Evolutionary conservation across 2,888 invertebrate species (phyloP), one percentile per base, ranked within the genome.

Genomic region (Brachylomia viminalis): DNA sequence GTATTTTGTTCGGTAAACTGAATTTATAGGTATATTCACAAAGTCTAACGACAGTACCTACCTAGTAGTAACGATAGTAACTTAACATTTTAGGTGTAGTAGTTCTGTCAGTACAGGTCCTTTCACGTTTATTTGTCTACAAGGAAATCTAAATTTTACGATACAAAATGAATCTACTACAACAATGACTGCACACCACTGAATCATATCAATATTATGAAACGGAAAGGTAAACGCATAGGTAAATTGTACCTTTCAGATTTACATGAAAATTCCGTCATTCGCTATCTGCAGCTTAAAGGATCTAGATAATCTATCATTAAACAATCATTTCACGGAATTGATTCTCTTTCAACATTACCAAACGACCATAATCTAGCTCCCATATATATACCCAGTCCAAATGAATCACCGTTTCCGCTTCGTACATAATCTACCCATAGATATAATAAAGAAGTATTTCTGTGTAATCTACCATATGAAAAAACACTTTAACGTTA

Each of bases 11-110:
- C 58, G 33, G 27, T 13, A 79, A 72, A 62, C 52, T 56, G 49
- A 79, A 56, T 62, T 47, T 66, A 10, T 33, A n/a, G n/a, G n/a
- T n/a, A 54, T 56, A 62, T 72, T 30, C 7, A 59, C 38, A 66
- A 64, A 52, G 45, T 23, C 20, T 33, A 15, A 27, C 20, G 72
- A 72, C 59, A 49, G 17, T 23, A 73, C n/a, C n/a, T n/a, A n/a
- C n/a, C n/a, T n/a, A n/a, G n/a, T n/a, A n/a, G n/a, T n/a, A n/a
- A n/a, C n/a, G n/a, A n/a, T n/a, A n/a, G n/a, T n/a, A n/a, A n/a
- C 58, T 33, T 47, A 23, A 67, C 11, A 38, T 27, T 67, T 23
- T 2, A 67, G 27, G 23, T 10, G 38, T 49, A n/a, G n/a, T n/a
- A n/a, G 65, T 6, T 54, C 42, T 13, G 30, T 68, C 13, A 30